phyloP scores from a whole-genome alignment of 2,797 vertebrate species.

The Serranus cabrilla region DNA sequence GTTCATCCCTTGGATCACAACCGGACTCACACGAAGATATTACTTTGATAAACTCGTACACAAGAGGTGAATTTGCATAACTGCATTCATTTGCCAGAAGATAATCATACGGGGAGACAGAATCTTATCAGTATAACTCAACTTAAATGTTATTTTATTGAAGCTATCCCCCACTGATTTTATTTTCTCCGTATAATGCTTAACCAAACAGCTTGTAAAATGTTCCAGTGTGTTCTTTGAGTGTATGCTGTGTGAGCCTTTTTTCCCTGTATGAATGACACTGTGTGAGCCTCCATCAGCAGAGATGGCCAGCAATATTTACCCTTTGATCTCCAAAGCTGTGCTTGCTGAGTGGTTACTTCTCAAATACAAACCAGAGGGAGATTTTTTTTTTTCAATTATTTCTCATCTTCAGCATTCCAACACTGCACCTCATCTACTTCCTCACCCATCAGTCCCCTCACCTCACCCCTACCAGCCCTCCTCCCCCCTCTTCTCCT shows the following conservation, averaged over 20 bases:
- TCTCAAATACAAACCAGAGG: constrained; percentile 47
- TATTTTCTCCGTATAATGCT: constrained; percentile 1
- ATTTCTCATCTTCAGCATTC: constrained; percentile 46
- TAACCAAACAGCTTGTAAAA: constrained; percentile 2
- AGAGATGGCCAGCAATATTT: constrained; percentile 62
- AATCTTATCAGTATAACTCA: constrained; percentile 23
- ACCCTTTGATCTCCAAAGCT: constrained; percentile 53
- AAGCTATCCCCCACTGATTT: not conserved
- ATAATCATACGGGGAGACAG: not conserved
- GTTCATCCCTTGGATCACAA: not conserved
- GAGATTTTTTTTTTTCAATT: constrained; percentile 33
- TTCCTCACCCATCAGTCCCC: constrained; percentile 47
- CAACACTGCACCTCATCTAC: constrained; percentile 32
- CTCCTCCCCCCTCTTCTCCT: constrained; percentile 24
- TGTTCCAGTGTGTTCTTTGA: constrained; percentile 17
- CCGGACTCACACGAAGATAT: not conserved
- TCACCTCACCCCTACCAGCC: constrained; percentile 44
- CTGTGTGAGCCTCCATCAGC: constrained; percentile 51
- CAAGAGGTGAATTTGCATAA: constrained; percentile 1
- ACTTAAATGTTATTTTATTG: constrained; percentile 1
- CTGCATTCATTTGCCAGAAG: constrained; percentile 1
- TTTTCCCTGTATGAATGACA: not conserved
- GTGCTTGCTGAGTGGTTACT: constrained; percentile 38
- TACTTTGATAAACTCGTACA: constrained; percentile 10
- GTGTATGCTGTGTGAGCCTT: constrained; percentile 10